Evolutionary conservation across 2,888 invertebrate species (phyloP), one percentile per base, ranked within the genome.

Genomic region (Lypha dubia): DNA sequence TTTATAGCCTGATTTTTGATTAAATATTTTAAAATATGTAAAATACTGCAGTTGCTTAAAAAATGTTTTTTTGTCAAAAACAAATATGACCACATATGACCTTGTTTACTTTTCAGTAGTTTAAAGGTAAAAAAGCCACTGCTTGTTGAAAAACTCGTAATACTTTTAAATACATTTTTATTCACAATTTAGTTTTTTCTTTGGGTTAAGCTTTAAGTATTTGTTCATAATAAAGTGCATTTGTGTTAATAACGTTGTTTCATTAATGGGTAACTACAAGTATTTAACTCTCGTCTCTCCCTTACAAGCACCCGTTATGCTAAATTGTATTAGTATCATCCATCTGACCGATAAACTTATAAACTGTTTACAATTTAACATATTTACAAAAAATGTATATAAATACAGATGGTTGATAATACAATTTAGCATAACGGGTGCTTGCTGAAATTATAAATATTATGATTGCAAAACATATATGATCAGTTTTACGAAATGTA

Each of bases 71-170:
- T 22, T 41, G n/a, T 24, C 5, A 24, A 17, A 17, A 0, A 28
- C 6, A 46, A 17, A 65, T 11, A 6, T 20, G 46, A 46, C 28
- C 3, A 17, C 28, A 9, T 28, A 5, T 17, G 20, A 46, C 28
- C 65, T 65, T 46, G 28, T 65, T 62, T 46, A 1, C 17, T 24
- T 63, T 63, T 63, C 15, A 63, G 24, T 9, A 28, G 63, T 44
- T 63, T 5, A 63, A 44, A 44, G 0, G 44, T 15, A 62, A 62
- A 28, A 4, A 7, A 41, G 24, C 24, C 41, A 24, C 41, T 62
- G 9, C 7, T 24, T 41, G 6, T 20, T 38, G 1, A 15, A 15
- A 62, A 62, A 22, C 41, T 63, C 62, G 44, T 63, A 44, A n/a
- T 6, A 28, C 3, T 44, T 44, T 63, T 63, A 24, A 17, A 24